Percentiles rank a stretch among this genome's conserved stretches.
phyloP scores from a whole-genome alignment of 1,140 invertebrate species.

The Cydia fagiglandana region DNA sequence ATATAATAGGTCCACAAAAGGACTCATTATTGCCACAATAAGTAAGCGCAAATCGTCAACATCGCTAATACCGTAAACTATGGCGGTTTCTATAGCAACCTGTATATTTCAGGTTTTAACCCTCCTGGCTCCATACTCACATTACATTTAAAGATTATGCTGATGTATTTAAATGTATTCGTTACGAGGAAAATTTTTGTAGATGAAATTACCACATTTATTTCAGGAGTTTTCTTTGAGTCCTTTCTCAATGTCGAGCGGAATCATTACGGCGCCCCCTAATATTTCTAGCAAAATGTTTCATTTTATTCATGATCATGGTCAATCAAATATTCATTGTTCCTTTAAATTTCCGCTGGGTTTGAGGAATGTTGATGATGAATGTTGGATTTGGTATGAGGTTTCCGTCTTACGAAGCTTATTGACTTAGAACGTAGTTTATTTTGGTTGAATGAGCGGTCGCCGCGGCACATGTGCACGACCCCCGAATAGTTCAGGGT shows the following conservation, averaged over 20 bases:
- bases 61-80: background rate
- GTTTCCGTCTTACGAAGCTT: conserved; percentile 40
- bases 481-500: conserved; percentile 58
- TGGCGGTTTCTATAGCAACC: background rate
- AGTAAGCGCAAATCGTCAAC: no score
- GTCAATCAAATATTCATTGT: conserved; percentile 32
- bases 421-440: conserved; percentile 65
- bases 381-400: background rate
- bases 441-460: conserved; percentile 63
- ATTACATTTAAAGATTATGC: conserved; percentile 56
- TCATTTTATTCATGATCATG: conserved; percentile 36
- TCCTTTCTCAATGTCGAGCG: conserved; percentile 54
- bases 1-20: no score
- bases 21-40: no score
- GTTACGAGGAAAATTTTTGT: conserved; percentile 50
- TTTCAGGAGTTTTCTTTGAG: conserved; percentile 53
- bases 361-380: conserved; percentile 24
- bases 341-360: conserved; percentile 23
- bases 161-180: conserved; percentile 68
- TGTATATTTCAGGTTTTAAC: conserved; percentile 33
- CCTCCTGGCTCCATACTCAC: conserved; percentile 46
- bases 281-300: conserved; percentile 19
- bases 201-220: conserved; percentile 66
- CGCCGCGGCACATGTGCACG: conserved; percentile 60
- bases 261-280: conserved; percentile 39